A percentile compares a stretch with the other conserved stretches of the same genome.
phyloP scores from a whole-genome alignment of 64 coral and sea anemone species.

The Porites lutea region DNA sequence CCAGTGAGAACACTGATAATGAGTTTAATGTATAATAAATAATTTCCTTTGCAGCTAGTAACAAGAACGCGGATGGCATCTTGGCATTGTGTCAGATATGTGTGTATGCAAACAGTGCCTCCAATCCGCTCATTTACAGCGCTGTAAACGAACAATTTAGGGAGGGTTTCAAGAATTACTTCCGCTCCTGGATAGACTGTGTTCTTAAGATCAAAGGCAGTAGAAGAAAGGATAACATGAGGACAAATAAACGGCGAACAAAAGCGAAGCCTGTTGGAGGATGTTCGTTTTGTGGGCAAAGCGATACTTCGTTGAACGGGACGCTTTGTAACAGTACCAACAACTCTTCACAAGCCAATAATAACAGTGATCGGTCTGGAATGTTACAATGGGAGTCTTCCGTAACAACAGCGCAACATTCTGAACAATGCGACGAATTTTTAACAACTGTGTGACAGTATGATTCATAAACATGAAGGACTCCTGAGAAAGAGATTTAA shows the following conservation, averaged over 20 bases:
- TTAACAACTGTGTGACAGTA: not conserved
- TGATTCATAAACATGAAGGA: not conserved
- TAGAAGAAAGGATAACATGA: not conserved
- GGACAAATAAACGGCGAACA: not conserved
- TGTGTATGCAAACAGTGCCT: constrained; percentile 89
- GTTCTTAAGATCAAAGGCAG: constrained; percentile 39
- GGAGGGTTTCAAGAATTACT: constrained; percentile 87
- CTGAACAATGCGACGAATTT: not conserved
- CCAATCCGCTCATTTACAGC: constrained; percentile 89
- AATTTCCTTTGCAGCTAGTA: not conserved
- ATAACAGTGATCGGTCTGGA: not conserved
- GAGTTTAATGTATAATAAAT: not conserved
- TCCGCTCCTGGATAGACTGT: constrained; percentile 78
- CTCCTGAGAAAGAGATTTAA: too few relatives aligned
- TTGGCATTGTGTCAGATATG: constrained; percentile 80
- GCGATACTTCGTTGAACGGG: not conserved
- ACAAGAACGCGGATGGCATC: constrained; percentile 36
- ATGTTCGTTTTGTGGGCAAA: not conserved
- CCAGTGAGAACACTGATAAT: too few relatives aligned
- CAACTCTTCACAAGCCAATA: not conserved
- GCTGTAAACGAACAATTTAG: constrained; percentile 92
- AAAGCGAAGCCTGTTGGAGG: not conserved
- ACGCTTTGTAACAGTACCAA: not conserved
- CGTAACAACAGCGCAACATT: not conserved
- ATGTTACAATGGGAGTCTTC: not conserved